Conservation (phyloP, 2,888 invertebrate genomes). For the Chrysodeixis includens region DNA sequence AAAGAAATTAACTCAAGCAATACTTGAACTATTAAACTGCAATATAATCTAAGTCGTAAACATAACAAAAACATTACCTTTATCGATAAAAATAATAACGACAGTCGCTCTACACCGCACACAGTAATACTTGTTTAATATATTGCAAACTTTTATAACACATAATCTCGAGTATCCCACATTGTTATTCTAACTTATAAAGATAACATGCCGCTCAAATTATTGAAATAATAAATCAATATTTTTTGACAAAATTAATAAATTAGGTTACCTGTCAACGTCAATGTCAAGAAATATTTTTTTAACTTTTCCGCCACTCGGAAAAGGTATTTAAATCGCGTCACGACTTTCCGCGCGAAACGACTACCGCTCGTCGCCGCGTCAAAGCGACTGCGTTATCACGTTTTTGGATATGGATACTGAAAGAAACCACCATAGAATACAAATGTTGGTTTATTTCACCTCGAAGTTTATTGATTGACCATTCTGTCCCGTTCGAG, state of each 20-base stretch:
- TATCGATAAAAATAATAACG: slow-evolving; percentile 41
- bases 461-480: slow-evolving; percentile 35
- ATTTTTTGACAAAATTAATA: slow-evolving; percentile 56
- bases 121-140: slow-evolving; percentile 55
- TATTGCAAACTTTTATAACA: slow-evolving; percentile 58
- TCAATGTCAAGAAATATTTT: slow-evolving; percentile 65
- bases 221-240: slow-evolving; percentile 68
- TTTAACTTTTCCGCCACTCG: slow-evolving; percentile 59
- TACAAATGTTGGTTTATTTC: slow-evolving; percentile 59
- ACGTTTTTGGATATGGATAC: slow-evolving; percentile 61
- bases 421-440: slow-evolving; percentile 66
- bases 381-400: slow-evolving; percentile 69
- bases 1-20: not conserved
- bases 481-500: slow-evolving; percentile 17
- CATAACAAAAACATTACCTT: slow-evolving; percentile 58
- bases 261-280: slow-evolving; percentile 81
- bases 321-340: slow-evolving; percentile 46
- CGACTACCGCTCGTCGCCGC: slow-evolving; percentile 67
- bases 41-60: slow-evolving; percentile 15
- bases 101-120: slow-evolving; percentile 50
- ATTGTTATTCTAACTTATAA: slow-evolving; percentile 47
- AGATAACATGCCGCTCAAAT: slow-evolving; percentile 46
- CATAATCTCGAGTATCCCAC: slow-evolving; percentile 66
- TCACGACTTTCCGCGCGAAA: slow-evolving; percentile 57
- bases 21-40: not conserved